A percentile compares a stretch with the other conserved stretches of the same genome.
These are phyloP conservation scores for Diploscapter pachys DNA, from an alignment of 1,140 invertebrate species.

Conservation along the genomic window DNA sequence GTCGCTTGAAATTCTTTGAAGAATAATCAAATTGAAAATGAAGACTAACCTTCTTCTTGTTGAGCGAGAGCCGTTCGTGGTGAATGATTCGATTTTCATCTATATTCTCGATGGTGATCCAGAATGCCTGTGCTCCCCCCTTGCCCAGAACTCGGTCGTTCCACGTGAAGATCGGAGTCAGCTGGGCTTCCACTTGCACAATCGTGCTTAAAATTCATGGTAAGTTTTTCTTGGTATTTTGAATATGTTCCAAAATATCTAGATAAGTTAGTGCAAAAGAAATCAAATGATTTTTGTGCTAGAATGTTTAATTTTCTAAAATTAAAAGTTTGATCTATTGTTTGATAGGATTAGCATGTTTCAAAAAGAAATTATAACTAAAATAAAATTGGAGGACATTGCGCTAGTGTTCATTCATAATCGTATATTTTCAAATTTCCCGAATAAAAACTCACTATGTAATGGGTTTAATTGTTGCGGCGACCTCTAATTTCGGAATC, in stretches of 20 bases:
- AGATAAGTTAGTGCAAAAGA: no score
- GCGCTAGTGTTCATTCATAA: no score
- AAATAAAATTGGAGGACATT: no score
- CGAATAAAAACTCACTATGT: slow-evolving; percentile 65
- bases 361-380: no score
- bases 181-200: slow-evolving; percentile 77
- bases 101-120: slow-evolving; percentile 96
- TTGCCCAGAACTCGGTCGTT: slow-evolving; percentile 83
- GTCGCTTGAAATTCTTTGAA: no score
- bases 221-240: no score
- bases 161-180: slow-evolving; percentile 83
- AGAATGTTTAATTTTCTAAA: no score
- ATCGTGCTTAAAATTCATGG: slow-evolving; percentile 62
- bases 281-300: no score
- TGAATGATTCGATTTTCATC: slow-evolving; percentile 91
- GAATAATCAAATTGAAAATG: background rate
- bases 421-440: no score
- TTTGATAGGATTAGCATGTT: no score
- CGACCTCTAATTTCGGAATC: slow-evolving; percentile 78
- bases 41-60: slow-evolving; percentile 75
- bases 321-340: no score
- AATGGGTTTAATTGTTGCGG: slow-evolving; percentile 84
- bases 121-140: slow-evolving; percentile 75
- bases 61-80: slow-evolving; percentile 84
- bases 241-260: no score